A percentile compares a stretch with the other conserved stretches of the same genome.
These are phyloP conservation scores for Psittacula cyanocephala DNA, from an alignment of 2,113 vertebrate species.

Conservation along the genomic window DNA sequence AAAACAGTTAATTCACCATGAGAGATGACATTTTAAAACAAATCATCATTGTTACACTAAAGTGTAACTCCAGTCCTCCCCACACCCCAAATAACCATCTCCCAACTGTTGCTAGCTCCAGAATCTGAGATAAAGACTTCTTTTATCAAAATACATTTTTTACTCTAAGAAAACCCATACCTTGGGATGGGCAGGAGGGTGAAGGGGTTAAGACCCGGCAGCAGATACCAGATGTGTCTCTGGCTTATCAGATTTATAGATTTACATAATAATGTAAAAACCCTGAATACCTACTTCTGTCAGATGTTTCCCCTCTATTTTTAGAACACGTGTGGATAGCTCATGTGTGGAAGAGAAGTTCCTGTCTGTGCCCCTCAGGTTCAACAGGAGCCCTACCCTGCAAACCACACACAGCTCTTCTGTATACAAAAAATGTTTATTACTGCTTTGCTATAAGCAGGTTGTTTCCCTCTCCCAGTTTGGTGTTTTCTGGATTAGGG, in stretches of 20 bases:
- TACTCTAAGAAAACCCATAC: background rate
- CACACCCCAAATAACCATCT: background rate
- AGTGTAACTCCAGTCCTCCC: background rate
- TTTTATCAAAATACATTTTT: background rate
- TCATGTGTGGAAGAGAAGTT: background rate
- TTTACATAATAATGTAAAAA: background rate
- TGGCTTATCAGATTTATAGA: constrained; percentile 38
- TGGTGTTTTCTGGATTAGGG: background rate
- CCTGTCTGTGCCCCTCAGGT: background rate
- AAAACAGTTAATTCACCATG: background rate
- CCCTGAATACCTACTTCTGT: background rate
- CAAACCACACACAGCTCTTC: background rate
- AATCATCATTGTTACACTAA: background rate
- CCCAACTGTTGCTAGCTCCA: background rate
- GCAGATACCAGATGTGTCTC: background rate
- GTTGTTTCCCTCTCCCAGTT: background rate
- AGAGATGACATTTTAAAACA: background rate
- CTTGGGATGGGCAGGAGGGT: background rate
- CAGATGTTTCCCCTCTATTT: background rate
- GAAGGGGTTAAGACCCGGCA: background rate
- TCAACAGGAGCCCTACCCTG: background rate
- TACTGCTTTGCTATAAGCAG: background rate
- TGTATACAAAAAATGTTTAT: background rate
- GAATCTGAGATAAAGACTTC: background rate
- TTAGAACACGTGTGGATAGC: background rate